Base-by-base conservation (phyloP, 2,113 vertebrate genomes). In the Symphodus melops region DNA sequence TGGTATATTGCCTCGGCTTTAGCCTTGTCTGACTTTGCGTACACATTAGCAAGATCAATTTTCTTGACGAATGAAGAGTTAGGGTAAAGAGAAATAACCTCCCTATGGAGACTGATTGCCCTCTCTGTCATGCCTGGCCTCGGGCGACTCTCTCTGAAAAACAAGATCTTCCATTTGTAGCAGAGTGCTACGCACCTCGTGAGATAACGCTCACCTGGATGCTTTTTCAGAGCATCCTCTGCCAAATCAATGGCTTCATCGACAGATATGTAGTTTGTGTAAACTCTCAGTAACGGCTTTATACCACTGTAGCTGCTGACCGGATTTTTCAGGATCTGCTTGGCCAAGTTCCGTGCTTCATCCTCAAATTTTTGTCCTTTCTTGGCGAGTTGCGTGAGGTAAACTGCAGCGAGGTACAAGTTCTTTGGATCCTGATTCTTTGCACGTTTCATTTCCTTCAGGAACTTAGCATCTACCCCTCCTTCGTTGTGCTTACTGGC, bases 191-290 rank as follows among this genome's bases (percentile, higher is more conserved):
- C 79, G 4, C 79, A 73, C 0, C 10, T 53, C 58, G 85, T 89
- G 23, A 87, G 58, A 8, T 81, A 85, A 14, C 88, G 88, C 0
- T 79, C n/a, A 0, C 70, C 60, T 20, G 85, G 86, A 42, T 92
- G 72, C 46, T 75, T 80, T 44, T 75, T 55, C 28, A 92, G 39
- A 59, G 61, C 75, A 25, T 79, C 79, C 4, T 85, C 83, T 41
- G 85, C 86, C 65, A 91, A 46, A 36, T 84, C 74, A 28, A 89
- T 70, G 1, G 88, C 89, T 51, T 91, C 91, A 48, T 87, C 72
- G 1, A 58, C 25, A 3, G 86, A 84, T 6, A 87, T 5, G 17
- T 63, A 16, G 3, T 1, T 42, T 37, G 51, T 78, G 79, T 85
- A 90, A 0, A 89, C 33, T n/a, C 37, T 48, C 0, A 88, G 72